Evolutionary conservation across 2,888 invertebrate species (phyloP).

Genomic region (Liopterus haemorrhoidalis): DNA sequence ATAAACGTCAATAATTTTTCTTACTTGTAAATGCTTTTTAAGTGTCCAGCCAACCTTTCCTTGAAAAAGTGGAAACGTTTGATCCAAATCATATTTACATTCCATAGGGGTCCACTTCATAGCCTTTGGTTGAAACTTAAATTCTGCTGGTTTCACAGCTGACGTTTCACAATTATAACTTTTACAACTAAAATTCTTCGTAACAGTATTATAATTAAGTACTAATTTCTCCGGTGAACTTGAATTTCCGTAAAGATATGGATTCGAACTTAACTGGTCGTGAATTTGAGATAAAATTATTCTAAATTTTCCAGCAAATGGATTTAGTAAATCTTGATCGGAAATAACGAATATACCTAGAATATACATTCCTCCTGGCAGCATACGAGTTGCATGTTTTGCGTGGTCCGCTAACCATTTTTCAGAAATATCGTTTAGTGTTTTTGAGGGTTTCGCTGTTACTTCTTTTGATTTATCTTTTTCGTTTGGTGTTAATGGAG

Average conservation of each 20-base stretch:
- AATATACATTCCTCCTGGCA: constrained; percentile 84
- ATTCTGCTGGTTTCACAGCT: constrained; percentile 63
- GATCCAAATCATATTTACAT: constrained; percentile 69
- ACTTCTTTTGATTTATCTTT: constrained; percentile 40
- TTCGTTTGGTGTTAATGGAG: constrained; percentile 47
- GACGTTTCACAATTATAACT: constrained; percentile 55
- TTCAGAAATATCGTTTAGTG: constrained; percentile 56
- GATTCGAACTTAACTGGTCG: constrained; percentile 52
- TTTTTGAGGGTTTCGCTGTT: constrained; percentile 42
- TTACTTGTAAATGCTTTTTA: constrained; percentile 64
- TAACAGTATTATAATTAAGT: constrained; percentile 53
- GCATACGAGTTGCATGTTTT: constrained; percentile 79
- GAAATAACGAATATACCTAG: constrained; percentile 74
- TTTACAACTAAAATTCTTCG: constrained; percentile 56
- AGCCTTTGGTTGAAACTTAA: constrained; percentile 65
- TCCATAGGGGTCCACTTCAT: constrained; percentile 73
- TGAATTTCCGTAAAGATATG: constrained; percentile 57
- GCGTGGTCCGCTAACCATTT: constrained; percentile 75
- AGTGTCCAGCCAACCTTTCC: constrained; percentile 58
- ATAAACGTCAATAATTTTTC: constrained; percentile 19
- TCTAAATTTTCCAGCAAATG: constrained; percentile 54
- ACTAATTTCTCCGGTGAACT: constrained; percentile 58
- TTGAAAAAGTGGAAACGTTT: constrained; percentile 63
- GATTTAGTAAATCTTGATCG: constrained; percentile 57
- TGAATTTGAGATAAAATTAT: constrained; percentile 53